Conservation (phyloP, 2,797 vertebrate genomes). For the Otolemur crassicaudatus region DNA sequence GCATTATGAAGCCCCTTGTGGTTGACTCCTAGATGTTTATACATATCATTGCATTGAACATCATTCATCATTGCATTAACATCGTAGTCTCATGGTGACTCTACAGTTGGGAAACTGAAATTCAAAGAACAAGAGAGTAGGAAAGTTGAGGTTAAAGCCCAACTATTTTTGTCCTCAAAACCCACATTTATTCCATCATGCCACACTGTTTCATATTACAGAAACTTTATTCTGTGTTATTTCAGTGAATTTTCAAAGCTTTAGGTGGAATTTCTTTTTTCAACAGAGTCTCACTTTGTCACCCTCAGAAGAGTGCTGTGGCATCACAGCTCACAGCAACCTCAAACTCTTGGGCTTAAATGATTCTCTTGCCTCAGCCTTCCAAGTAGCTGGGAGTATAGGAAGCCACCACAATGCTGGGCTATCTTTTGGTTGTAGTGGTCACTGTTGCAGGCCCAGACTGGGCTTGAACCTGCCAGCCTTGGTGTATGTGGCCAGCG, state of each 20-base stretch:
- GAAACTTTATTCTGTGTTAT: neutral
- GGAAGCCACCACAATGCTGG: too few relatives aligned
- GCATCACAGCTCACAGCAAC: too few relatives aligned
- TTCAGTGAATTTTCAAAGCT: neutral
- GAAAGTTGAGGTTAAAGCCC: neutral
- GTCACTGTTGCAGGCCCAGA: too few relatives aligned
- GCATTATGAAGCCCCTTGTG: neutral
- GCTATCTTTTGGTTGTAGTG: too few relatives aligned
- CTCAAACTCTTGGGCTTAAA: too few relatives aligned
- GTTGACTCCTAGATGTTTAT: neutral
- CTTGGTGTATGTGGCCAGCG: too few relatives aligned
- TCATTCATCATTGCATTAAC: neutral
- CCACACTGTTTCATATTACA: neutral
- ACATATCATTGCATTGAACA: neutral
- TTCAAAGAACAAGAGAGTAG: neutral
- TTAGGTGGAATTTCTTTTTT: neutral
- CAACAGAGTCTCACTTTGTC: too few relatives aligned
- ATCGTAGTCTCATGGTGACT: neutral
- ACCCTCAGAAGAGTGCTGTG: too few relatives aligned
- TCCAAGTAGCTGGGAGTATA: too few relatives aligned
- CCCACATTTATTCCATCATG: neutral
- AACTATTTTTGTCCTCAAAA: neutral
- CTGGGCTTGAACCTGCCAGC: too few relatives aligned
- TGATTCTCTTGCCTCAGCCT: too few relatives aligned
- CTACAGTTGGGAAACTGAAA: slow-evolving; percentile 3